Base-by-base conservation (phyloP, 1,140 invertebrate genomes). In the Leptinotarsa lineolata region DNA sequence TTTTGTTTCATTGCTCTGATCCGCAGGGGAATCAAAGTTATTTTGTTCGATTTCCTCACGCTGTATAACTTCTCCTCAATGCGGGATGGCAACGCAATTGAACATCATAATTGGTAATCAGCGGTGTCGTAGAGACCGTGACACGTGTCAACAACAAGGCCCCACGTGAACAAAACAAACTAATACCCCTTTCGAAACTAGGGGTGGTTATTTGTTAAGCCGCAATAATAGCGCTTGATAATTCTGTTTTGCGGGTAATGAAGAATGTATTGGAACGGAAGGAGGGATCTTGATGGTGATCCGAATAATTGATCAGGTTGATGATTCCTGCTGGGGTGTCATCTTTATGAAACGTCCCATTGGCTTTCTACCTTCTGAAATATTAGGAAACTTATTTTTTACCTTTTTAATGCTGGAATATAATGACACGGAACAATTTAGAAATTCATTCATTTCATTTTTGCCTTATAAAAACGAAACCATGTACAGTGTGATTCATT, bases 31-130 rank as follows among this genome's bases (percentile, higher is more conserved):
- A 69, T 65, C 74, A 48, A 74, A 75, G 73, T 75, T 75, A 77
- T 75, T 77, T 75, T 77, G 76, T 77, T 77, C 74, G 72, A 75
- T 75, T 77, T 77, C 74, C 75, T 76, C 72, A 72, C 75, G 75
- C 75, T 54, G 75, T 72, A 72, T 74, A 76, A 76, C 72, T 71
- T 74, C 59, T 65, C 48, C 61, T 71, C 69, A 63, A 71, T 61
- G 69, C 39, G 69, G 69, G 75, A 70, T 74, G 61, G 77, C 74
- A 78, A 73, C 68, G 77, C 78, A 80, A 80, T 80, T 80, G 77
- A 78, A 80, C 78, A 75, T 77, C 77, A 77, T 80, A 80, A 80
- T 80, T 80, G 78, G 78, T 78, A 78, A 80, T 80, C 77, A 78
- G 72, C 74, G 75, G 75, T 73, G 75, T 75, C 73, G 74, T 72